Percentiles rank a stretch among this genome's conserved stretches.
These are phyloP conservation scores for Lepeophtheirus nordmannii DNA, from an alignment of 2,888 invertebrate genomes.

Conservation along the genomic window DNA sequence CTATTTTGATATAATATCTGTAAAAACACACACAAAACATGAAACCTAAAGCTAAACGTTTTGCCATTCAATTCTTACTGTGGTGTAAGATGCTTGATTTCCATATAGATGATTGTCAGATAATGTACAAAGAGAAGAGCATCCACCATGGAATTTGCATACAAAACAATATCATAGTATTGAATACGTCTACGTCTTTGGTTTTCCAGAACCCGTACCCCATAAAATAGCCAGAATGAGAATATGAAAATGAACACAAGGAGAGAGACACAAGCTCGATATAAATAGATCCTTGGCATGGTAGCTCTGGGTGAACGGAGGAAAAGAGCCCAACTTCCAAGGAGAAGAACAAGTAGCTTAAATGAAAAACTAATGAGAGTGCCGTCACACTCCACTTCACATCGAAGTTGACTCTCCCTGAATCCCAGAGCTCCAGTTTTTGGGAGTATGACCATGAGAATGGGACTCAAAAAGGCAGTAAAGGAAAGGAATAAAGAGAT, in stretches of 20 bases:
- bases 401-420: constrained; percentile 36
- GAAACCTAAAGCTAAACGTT: no score
- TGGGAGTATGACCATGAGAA: constrained; percentile 19
- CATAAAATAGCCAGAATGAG: constrained; percentile 95
- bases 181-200: constrained; percentile 39
- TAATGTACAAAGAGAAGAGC: constrained; percentile 88
- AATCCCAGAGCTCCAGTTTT: constrained; percentile 41
- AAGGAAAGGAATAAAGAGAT: constrained; percentile 61
- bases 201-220: constrained; percentile 66
- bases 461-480: constrained; percentile 59
- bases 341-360: constrained; percentile 68
- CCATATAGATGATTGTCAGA: constrained; percentile 76
- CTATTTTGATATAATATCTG: constrained; percentile 47
- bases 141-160: constrained; percentile 80
- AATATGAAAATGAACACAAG: constrained; percentile 79
- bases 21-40: neutral
- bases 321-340: constrained; percentile 85
- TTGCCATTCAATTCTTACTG: constrained; percentile 38
- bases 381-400: constrained; percentile 85
- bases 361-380: constrained; percentile 75
- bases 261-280: constrained; percentile 67
- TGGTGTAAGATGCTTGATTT: constrained; percentile 77
- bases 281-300: constrained; percentile 77
- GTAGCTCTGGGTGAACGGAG: constrained; percentile 65
- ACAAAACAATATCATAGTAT: constrained; percentile 75